Conservation (phyloP, 2,888 invertebrate species). For the Himalopsyche tibetana region DNA sequence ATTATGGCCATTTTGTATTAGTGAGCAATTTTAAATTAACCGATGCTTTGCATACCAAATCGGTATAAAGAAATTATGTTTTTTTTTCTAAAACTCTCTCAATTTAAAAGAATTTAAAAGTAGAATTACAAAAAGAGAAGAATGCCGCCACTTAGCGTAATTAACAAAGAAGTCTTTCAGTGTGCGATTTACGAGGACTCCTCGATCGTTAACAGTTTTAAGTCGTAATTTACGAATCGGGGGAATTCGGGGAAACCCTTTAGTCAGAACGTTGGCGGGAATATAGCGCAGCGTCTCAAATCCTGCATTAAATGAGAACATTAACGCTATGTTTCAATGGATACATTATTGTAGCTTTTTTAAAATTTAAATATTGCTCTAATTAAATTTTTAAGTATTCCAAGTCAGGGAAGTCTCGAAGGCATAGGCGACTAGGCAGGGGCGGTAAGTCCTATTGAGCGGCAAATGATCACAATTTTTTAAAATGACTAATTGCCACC, state of each 20-base stretch:
- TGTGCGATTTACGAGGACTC: constrained; percentile 1
- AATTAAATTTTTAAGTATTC: too few relatives aligned
- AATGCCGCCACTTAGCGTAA: constrained; percentile 26
- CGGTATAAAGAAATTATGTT: too few relatives aligned
- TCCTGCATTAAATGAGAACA: background rate
- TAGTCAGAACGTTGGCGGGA: background rate
- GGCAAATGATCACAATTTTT: too few relatives aligned
- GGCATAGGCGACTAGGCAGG: too few relatives aligned
- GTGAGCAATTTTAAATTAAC: too few relatives aligned
- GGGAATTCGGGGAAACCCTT: background rate
- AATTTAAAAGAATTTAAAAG: background rate
- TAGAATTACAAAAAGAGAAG: background rate
- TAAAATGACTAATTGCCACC: too few relatives aligned
- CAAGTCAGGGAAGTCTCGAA: too few relatives aligned
- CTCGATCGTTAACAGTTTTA: constrained; percentile 16
- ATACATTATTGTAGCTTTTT: background rate
- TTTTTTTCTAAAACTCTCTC: background rate
- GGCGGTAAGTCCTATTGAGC: too few relatives aligned
- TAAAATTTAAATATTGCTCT: too few relatives aligned
- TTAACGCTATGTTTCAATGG: background rate
- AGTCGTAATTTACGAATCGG: constrained; percentile 20
- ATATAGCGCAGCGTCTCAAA: background rate
- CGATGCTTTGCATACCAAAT: too few relatives aligned
- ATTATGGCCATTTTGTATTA: too few relatives aligned
- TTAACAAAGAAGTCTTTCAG: constrained; percentile 25